Percentiles rank a stretch among this genome's conserved stretches.
Evolutionary conservation across 30 jellyfish, hydroid and myxozoan species (phyloP).

Genomic region (Phacellophora camtschatica): DNA sequence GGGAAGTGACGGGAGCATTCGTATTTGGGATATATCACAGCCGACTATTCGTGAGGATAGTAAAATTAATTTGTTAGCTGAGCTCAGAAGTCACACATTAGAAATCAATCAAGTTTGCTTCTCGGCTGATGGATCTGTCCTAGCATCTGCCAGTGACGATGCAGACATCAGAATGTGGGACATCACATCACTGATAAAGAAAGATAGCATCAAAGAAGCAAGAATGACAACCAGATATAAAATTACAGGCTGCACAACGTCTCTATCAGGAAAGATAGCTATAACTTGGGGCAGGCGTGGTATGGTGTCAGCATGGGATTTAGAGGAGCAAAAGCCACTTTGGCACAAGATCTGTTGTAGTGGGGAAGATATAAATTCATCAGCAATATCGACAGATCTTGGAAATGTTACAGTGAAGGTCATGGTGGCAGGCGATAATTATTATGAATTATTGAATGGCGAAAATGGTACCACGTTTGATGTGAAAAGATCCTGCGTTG

Average conservation of each 20-base stretch:
- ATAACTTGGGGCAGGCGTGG: constrained; percentile 48
- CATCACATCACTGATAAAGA: background rate
- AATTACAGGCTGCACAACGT: constrained; percentile 5
- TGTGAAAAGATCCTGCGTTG: constrained; percentile 38
- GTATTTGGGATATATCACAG: background rate
- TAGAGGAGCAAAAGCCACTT: background rate
- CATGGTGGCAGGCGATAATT: constrained; percentile 43
- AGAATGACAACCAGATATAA: background rate
- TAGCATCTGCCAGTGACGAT: constrained; percentile 34
- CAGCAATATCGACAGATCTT: constrained; percentile 10
- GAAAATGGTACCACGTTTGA: constrained; percentile 26
- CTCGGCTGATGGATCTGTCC: background rate
- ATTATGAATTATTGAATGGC: constrained; percentile 21
- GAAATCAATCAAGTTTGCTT: constrained; percentile 13
- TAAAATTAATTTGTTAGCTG: background rate
- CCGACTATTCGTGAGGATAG: background rate
- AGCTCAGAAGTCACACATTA: constrained; percentile 1
- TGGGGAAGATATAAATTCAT: constrained; percentile 38
- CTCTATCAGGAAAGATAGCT: background rate
- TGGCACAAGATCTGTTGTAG: constrained; percentile 47
- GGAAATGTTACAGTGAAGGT: constrained; percentile 25
- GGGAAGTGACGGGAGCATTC: constrained; percentile 45
- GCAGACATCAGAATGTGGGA: constrained; percentile 22
- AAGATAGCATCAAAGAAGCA: background rate
- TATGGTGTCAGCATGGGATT: constrained; percentile 16